A percentile compares a stretch with the other conserved stretches of the same genome.
Evolutionary conservation across 2,797 vertebrate genomes (phyloP).

Genomic region (Danio jaintianensis): DNA sequence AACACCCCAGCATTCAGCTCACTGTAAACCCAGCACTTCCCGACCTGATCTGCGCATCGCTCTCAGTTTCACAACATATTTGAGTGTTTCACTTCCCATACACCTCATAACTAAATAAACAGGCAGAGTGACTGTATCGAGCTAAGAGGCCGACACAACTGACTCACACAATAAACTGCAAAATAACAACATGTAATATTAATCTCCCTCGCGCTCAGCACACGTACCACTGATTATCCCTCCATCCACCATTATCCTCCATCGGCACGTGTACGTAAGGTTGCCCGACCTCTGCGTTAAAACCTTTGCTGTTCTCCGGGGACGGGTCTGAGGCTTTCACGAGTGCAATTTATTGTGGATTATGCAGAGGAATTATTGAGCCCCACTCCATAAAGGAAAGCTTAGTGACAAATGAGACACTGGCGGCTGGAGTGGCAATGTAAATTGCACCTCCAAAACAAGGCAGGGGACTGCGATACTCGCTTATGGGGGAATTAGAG

Average conservation of each 20-base stretch:
- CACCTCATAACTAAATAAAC: constrained; percentile 12
- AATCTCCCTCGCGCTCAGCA: constrained; percentile 7
- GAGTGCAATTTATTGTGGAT: constrained; percentile 44
- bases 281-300: constrained; percentile 5
- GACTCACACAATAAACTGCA: not conserved
- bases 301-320: not conserved
- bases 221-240: constrained; percentile 28
- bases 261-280: constrained; percentile 10
- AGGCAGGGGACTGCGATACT: not conserved
- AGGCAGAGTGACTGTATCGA: not conserved
- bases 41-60: not conserved
- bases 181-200: constrained; percentile 22
- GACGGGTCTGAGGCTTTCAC: constrained; percentile 24
- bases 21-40: not conserved
- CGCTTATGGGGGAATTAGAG: constrained; percentile 35
- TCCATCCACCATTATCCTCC: constrained; percentile 9
- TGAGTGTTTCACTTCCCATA: not conserved
- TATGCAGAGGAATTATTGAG: constrained; percentile 38
- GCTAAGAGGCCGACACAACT: not conserved
- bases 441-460: constrained; percentile 33
- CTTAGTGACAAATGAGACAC: constrained; percentile 40
- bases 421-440: constrained; percentile 24
- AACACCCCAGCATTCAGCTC: not conserved
- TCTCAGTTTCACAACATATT: not conserved
- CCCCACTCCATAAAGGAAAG: constrained; percentile 40